Base-by-base conservation (phyloP, 1,140 invertebrate species). In the Drosophila willistoni region DNA sequence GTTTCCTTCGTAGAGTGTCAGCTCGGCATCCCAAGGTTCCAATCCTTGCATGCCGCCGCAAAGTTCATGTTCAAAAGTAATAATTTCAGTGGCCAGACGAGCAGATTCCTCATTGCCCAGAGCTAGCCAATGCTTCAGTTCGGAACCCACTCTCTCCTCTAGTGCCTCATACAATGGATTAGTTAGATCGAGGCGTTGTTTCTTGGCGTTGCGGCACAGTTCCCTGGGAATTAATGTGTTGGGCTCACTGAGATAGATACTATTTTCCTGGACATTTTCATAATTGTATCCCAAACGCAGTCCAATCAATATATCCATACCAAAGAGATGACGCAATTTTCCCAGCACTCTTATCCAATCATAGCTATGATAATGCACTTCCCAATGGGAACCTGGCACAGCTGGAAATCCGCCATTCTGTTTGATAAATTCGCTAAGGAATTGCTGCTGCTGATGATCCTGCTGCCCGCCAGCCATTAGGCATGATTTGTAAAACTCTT, bases 231-330 rank as follows among this genome's bases (percentile, higher is more conserved):
- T 73, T 7, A 91, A 36, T 0, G 86, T 91, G 19, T 63, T 75
- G 0, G 90, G 90, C 13, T 90, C 83, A 93, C 97, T 97, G 67
- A 98, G 94, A 92, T 98, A 97, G 74, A 98, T 96, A 4, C 97
- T 95, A 92, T 97, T 96, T 79, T 95, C 94, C 72, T 96, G 94
- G 1, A 97, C 97, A 90, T 97, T 96, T 79, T 96, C 96, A 47
- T 97, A 96, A 90, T 98, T 97, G 5, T 97, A 95, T 14, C 95
- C 96, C 34, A 98, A 95, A 94, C 96, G 96, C 80, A 97, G 94
- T 0, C 96, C 95, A 66, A 97, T 94, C 1, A 98, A 70, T 0
- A 92, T 95, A 72, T 97, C 96, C 79, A 97, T 96, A 90, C 97
- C 97, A 80, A 95, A 97, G 1, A 96, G 41, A 3, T 64, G 92